Conservation (phyloP, 2,888 invertebrate genomes). For the Pandemis heparana region DNA sequence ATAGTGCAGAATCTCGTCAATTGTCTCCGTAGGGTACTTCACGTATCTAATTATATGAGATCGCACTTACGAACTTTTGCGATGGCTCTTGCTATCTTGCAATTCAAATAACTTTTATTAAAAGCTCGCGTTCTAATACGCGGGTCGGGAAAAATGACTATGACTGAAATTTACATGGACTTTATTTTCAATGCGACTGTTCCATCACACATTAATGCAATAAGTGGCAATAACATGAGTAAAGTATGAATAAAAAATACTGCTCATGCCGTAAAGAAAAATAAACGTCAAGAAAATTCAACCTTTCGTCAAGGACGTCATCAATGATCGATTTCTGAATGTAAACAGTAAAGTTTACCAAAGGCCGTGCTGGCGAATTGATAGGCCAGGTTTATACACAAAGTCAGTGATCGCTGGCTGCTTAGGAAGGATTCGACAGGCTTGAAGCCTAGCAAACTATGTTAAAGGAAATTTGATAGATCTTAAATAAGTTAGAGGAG, state of each 20-base stretch:
- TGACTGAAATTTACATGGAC: no score
- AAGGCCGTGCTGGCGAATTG: neutral
- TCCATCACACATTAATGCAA: no score
- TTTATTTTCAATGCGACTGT: no score
- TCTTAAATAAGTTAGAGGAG: neutral
- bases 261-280: neutral
- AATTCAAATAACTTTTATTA: no score
- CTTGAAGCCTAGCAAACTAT: neutral
- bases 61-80: no score
- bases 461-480: slow-evolving; percentile 12
- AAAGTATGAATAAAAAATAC: neutral
- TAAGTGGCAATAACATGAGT: no score
- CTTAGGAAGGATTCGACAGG: slow-evolving; percentile 8
- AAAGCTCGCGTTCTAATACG: no score
- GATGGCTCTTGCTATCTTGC: no score
- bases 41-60: no score
- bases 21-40: no score
- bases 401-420: slow-evolving; percentile 5
- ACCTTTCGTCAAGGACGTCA: neutral
- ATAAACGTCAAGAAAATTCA: neutral
- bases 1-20: no score
- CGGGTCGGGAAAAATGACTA: no score
- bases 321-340: neutral
- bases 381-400: slow-evolving; percentile 8
- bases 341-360: neutral